phyloP scores from a whole-genome alignment of 1,140 invertebrate genomes.

The Heliconius hermathena region DNA sequence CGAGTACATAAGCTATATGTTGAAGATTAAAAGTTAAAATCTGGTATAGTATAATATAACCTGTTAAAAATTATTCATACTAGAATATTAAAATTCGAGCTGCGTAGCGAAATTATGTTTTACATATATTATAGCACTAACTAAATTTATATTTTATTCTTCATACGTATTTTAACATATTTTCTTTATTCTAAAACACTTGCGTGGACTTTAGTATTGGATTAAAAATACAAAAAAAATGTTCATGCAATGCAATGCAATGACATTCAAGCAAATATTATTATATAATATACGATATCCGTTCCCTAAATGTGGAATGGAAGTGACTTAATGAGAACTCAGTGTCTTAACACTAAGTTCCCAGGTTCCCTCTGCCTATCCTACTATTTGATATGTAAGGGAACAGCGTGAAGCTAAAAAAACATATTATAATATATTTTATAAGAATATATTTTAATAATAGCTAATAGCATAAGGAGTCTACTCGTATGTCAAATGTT shows the following conservation, averaged over 20 bases:
- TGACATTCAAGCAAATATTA: too few relatives aligned
- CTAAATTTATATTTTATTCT: background rate
- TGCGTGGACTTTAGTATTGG: background rate
- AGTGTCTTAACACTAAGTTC: background rate
- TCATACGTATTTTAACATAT: background rate
- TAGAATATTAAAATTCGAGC: background rate
- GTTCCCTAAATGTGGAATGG: too few relatives aligned
- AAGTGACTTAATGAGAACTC: too few relatives aligned
- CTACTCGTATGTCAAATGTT: too few relatives aligned
- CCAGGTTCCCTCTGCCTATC: background rate
- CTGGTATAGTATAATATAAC: background rate
- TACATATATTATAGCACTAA: background rate
- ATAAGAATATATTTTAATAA: too few relatives aligned
- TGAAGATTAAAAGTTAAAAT: background rate
- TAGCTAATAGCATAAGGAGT: too few relatives aligned
- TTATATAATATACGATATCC: too few relatives aligned
- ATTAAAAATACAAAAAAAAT: too few relatives aligned
- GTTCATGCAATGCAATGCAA: too few relatives aligned
- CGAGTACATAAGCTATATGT: background rate
- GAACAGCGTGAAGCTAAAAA: background rate
- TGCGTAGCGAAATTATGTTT: background rate
- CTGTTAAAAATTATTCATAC: background rate
- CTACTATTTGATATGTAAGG: background rate
- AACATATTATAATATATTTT: background rate
- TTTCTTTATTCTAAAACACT: background rate